Evolutionary conservation across 2,888 invertebrate genomes (phyloP), one percentile per base, ranked within the genome.

Genomic region (Deilephila porcellus): DNA sequence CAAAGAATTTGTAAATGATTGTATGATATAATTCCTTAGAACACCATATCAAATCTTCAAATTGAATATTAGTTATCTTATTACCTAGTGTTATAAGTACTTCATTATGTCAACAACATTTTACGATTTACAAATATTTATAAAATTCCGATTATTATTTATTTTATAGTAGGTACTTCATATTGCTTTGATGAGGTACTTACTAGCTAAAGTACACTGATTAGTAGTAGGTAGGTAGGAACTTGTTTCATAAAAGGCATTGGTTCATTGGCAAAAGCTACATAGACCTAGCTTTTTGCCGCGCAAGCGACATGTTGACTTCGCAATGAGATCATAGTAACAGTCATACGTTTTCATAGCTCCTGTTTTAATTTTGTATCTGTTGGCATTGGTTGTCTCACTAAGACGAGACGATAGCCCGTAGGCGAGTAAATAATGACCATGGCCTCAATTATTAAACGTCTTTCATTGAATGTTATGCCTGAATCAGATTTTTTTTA

Each of bases 341-440:
- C 37, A 64, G 37, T 67, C 67, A 67, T 67, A 25, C 67, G 52
- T 67, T 52, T 71, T 25, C 63, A 53, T 72, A 72, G 63, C 45
- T 19, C 19, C 29, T 37, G 37, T 67, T 45, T 73, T 37, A 25
- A 37, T 73, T 73, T 67, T 67, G 45, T 67, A 64, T 59, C 72
- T 63, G 63, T 64, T 73, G 72, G 64, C 72, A 67, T 67, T 67
- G 45, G 64, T 73, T 73, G 64, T 67, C 37, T 59, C 72, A 67
- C 56, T 59, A 71, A 59, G 53, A 60, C 20, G 60, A 63, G 73
- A 70, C 73, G 20, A 25, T 62, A 53, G 62, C 70, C 52, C 80
- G 88, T 89, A 85, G 87, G 89, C 86, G 88, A 83, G 83, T 85
- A 83, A 86, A 88, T 88, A 89, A 85, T 84, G 90, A 79, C 91